Conservation (phyloP, 2,888 invertebrate genomes). For the Timandra comae region DNA sequence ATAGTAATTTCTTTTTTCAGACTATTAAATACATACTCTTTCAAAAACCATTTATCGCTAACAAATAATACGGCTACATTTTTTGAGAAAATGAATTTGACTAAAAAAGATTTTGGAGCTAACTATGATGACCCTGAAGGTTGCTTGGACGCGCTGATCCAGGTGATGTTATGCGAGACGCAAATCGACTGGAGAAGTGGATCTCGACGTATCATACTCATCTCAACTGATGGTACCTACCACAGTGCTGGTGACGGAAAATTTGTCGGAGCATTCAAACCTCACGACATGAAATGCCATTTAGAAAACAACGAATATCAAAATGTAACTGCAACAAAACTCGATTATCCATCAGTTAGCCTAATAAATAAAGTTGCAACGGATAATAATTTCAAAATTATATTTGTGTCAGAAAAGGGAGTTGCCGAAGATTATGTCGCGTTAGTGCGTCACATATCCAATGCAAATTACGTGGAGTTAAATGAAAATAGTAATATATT, state of each 20-base stretch:
- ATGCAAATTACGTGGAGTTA: slow-evolving; percentile 78
- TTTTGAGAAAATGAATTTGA: slow-evolving; percentile 43
- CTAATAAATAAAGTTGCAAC: slow-evolving; percentile 79
- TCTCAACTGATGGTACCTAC: slow-evolving; percentile 87
- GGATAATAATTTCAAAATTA: slow-evolving; percentile 84
- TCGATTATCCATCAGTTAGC: slow-evolving; percentile 88
- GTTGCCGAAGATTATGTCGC: slow-evolving; percentile 60
- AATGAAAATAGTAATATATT: slow-evolving; percentile 75
- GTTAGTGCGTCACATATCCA: slow-evolving; percentile 79
- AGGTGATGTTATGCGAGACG: slow-evolving; percentile 83
- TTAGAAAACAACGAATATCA: slow-evolving; percentile 73
- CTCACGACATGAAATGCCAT: slow-evolving; percentile 83
- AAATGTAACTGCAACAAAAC: slow-evolving; percentile 51
- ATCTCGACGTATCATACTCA: slow-evolving; percentile 83
- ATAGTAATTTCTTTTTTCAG: slow-evolving; percentile 8
- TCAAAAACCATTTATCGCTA: slow-evolving; percentile 83
- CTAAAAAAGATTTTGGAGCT: slow-evolving; percentile 34
- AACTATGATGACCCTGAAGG: slow-evolving; percentile 87
- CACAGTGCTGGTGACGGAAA: slow-evolving; percentile 90
- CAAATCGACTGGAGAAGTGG: slow-evolving; percentile 85
- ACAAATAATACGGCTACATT: slow-evolving; percentile 69
- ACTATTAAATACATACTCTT: slow-evolving; percentile 64
- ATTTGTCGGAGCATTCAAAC: slow-evolving; percentile 80
- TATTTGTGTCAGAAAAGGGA: slow-evolving; percentile 81
- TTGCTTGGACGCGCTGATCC: slow-evolving; percentile 92